Base-by-base conservation (phyloP, 2,113 vertebrate genomes). In the Corapipo altera region DNA sequence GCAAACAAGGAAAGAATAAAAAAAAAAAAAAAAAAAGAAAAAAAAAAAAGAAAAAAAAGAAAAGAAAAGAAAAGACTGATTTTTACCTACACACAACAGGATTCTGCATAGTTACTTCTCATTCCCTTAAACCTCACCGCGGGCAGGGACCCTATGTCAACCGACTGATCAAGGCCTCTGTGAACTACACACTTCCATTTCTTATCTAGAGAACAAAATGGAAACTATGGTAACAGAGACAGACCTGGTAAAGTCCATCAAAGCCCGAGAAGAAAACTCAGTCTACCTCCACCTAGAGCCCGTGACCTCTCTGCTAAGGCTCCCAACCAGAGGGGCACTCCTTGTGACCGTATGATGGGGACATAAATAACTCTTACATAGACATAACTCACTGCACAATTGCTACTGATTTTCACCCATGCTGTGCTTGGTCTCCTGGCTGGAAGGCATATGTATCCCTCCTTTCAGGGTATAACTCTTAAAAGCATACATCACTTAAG, bases 171-270 rank as follows among this genome's bases (percentile, higher is more conserved):
- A 41, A 95, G 93, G 78, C 39, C 59, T 77, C 82, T 85, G 62
- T 54, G 85, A 94, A 88, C 88, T 86, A 67, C 43, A 73, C 35
- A 44, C 65, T 94, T 90, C 79, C 85, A 30, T 84, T 93, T 94
- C 80, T 94, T 69, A 41, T 58, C 65, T 81, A 35, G 76, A 86
- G 95, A 96, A 84, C 70, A 93, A 87, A 94, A 94, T 32, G 52
- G 90, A 78, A 93, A 94, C 79, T 92, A 75, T 49, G 41, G 88
- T 84, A 92, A 91, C 88, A 72, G 79, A 88, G 83, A 32, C 30
- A 94, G 67, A 54, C 20, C 57, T 70, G 58, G 52, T 65, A 7
- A 93, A 92, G 88, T 82, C 92, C 83, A 91, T 92, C 90, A 95
- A 69, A 95, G 82, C 57, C 82, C 23, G 49, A 84, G 91, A 77